Base-by-base conservation (phyloP, 2,113 vertebrate species). In the Chaetops frenatus region DNA sequence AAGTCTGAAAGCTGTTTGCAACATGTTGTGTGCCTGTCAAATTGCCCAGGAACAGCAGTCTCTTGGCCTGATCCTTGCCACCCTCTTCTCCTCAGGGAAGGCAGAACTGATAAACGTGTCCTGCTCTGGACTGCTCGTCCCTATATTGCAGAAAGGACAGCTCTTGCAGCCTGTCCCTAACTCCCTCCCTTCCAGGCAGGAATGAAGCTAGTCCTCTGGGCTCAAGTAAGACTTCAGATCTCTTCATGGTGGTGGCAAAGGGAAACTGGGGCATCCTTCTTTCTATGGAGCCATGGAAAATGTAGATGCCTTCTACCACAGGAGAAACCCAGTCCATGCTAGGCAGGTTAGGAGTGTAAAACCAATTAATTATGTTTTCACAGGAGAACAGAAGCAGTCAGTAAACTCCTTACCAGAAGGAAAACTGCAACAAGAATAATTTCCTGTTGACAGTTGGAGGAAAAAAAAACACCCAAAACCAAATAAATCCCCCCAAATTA, bases 1-100 rank as follows among this genome's bases (percentile, higher is more conserved):
- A 95, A 95, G 84, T 31, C 50, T 91, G 84, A 91, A 83, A 95
- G 79, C 65, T 79, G 81, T 85, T 82, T 92, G 85, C 61, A 91
- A 73, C 90, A 94, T 50, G 74, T 73, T 89, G 70, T 95, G 36
- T 54, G 84, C 57, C 92, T 87, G 84, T 95, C 78, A 91, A 72
- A 72, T 48, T 85, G 81, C 86, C 77, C 53, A 79, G 54, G 42
- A 92, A 29, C 62, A 90, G 62, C 56, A 91, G 73, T 53, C 16
- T 28, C 28, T 61, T 35, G 76, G 44, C 65, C 57, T 80, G 78
- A 73, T 58, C 70, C 47, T 70, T 78, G 62, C 50, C 71, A 81
- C 35, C 33, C 53, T 87, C 48, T 60, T 88, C 61, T 88, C 79
- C 29, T 47, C 5, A 5, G 38, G 19, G 21, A 85, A 80, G 35